phyloP scores from a whole-genome alignment of 2,797 vertebrate genomes.

The Lerista edwardsae region DNA sequence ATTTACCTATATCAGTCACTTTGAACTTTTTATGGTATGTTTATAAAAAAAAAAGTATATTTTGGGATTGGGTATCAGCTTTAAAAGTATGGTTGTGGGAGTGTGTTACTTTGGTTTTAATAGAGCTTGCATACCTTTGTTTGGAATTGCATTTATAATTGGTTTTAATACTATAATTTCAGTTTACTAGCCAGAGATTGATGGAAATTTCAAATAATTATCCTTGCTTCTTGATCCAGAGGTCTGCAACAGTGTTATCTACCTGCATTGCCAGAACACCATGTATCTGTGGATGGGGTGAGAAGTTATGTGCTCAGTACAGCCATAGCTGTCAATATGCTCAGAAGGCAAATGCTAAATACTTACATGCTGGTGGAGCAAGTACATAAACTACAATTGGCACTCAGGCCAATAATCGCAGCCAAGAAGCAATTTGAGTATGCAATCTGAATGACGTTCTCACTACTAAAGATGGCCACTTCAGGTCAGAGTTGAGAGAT shows the following conservation, averaged over 20 bases:
- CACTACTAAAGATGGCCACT: constrained; percentile 25
- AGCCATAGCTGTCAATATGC: not conserved
- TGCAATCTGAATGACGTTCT: constrained; percentile 30
- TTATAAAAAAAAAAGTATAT: not conserved
- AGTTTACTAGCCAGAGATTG: not conserved
- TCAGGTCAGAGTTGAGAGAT: not conserved
- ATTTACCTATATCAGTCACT: too few species aligned
- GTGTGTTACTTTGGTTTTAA: not conserved
- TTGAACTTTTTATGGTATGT: too few species aligned
- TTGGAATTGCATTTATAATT: not conserved
- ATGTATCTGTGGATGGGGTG: not conserved
- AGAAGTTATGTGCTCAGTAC: not conserved
- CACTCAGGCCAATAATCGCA: constrained; percentile 25
- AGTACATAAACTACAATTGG: constrained; percentile 43
- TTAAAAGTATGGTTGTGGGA: too few species aligned
- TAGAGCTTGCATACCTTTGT: not conserved
- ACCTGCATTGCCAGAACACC: not conserved
- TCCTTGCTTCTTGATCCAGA: not conserved
- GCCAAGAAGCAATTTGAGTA: constrained; percentile 24
- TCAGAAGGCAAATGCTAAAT: constrained; percentile 8
- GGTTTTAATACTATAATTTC: not conserved
- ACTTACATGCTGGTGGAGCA: constrained; percentile 17
- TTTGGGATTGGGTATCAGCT: not conserved
- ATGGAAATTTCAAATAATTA: not conserved
- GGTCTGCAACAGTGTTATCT: not conserved